A percentile compares a stretch with the other conserved stretches of the same genome.
Conservation (phyloP, 1,140 invertebrate genomes). For the Stegodyphus dumicola region DNA sequence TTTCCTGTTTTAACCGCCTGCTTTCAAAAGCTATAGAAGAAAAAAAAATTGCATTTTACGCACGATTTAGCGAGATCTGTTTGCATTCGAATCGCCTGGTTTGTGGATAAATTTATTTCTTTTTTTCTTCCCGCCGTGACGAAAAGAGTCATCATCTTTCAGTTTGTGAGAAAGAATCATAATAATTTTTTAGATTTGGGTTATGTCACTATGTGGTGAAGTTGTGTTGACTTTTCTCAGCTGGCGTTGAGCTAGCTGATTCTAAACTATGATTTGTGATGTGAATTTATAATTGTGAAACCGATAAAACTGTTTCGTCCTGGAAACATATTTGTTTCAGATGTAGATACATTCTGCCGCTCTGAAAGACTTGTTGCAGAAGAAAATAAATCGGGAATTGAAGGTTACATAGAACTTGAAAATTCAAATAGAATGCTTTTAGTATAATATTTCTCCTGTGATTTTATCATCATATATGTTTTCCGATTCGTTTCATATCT, state of each 20-base stretch:
- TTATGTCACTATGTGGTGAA: no score
- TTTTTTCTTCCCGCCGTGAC: not conserved
- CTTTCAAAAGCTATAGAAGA: not conserved
- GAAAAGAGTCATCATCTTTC: not conserved
- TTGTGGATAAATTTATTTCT: not conserved
- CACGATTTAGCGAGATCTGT: not conserved
- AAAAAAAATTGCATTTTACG: not conserved
- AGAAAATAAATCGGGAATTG: not conserved
- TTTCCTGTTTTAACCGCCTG: not conserved
- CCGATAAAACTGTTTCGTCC: no score
- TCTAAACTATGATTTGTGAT: no score
- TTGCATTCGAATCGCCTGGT: not conserved
- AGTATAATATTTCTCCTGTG: not conserved
- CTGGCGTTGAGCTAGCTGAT: no score
- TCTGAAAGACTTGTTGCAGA: not conserved
- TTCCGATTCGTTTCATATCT: not conserved
- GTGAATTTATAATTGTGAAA: no score
- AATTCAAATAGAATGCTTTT: not conserved
- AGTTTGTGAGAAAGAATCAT: not conserved
- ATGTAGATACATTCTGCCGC: no score
- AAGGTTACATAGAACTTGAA: not conserved
- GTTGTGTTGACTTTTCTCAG: no score
- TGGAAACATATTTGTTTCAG: no score
- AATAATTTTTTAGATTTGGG: not conserved
- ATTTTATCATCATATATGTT: not conserved